Base-by-base conservation (phyloP, 2,888 invertebrate species). In the Microchrysa polita region DNA sequence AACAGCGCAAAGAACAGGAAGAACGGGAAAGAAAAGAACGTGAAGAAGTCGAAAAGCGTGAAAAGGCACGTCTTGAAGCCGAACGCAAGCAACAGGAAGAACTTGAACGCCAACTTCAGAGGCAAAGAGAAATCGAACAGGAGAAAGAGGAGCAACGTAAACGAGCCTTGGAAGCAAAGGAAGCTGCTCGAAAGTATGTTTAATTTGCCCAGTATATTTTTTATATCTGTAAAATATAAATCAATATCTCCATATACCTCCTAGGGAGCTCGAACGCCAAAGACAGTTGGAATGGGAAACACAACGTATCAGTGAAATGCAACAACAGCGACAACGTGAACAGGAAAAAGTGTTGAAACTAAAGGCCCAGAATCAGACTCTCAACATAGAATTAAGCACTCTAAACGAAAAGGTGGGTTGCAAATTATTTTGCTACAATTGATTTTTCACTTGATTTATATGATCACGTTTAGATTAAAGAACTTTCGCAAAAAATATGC, bases 211-310 rank as follows among this genome's bases (percentile, higher is more conserved):
- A n/a, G n/a, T 9, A 18, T 55, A n/a, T 5, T 18, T 7, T 9
- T 10, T 14, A 55, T 55, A 5, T 55, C n/a, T 9, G 20, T 55
- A 9, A 18, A 5, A 55, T n/a, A n/a, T n/a, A n/a, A n/a, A n/a
- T n/a, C 23, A 34, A 52, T 34, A 7, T 4, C 2, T 55, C 7
- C n/a, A 14, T 74, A 4, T 16, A 42, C 16, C 14, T 4, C 80
- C 78, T 76, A 90, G 92, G 82, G 97, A 98, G 86, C 92, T 97
- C 91, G 97, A 98, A 81, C 88, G 97, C 67, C 97, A 97, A 81
- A 89, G 98, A 63, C 96, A 97, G 81, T 87, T 95, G 73, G 98
- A 99, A 83, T 96, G 97, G 95, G 98, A 98, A 84, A 94, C 94
- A 80, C 96, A 97, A 81, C 90, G 89, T 77, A 90, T 91, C 23